Evolutionary conservation across 2,888 invertebrate genomes (phyloP).

Genomic region (Capitulum mitella): DNA sequence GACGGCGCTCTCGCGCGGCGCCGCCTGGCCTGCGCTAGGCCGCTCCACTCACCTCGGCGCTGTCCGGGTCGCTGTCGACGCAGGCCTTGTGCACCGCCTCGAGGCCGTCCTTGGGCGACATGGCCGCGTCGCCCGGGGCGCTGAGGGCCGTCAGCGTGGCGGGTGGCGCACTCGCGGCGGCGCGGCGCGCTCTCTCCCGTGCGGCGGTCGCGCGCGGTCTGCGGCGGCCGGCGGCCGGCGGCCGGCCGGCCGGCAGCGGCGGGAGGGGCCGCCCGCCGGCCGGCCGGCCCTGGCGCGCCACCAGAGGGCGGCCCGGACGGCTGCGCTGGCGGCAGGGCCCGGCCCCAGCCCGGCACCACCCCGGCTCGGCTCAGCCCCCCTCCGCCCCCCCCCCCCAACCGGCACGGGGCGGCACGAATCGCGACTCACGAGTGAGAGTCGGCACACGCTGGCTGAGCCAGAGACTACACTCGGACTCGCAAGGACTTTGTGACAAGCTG

Average conservation of each 20-base stretch:
- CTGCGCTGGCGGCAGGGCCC: neutral
- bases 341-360: too few relatives aligned
- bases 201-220: conserved; percentile 15
- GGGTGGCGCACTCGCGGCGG: neutral
- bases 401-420: neutral
- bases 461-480: too few relatives aligned
- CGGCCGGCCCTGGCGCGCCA: neutral
- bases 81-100: neutral
- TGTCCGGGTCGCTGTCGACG: conserved; percentile 10
- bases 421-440: too few relatives aligned
- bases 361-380: neutral
- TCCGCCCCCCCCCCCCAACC: neutral
- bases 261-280: neutral
- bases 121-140: neutral
- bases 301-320: neutral
- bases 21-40: too few relatives aligned
- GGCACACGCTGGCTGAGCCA: too few relatives aligned
- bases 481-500: too few relatives aligned
- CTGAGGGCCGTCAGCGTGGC: neutral
- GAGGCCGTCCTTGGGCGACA: conserved; percentile 12
- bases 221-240: neutral
- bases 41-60: neutral
- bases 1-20: too few relatives aligned
- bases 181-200: neutral
- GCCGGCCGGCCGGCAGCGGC: too few relatives aligned